Base-by-base conservation (phyloP, 2,888 invertebrate genomes). In the Drosophila greeni region DNA sequence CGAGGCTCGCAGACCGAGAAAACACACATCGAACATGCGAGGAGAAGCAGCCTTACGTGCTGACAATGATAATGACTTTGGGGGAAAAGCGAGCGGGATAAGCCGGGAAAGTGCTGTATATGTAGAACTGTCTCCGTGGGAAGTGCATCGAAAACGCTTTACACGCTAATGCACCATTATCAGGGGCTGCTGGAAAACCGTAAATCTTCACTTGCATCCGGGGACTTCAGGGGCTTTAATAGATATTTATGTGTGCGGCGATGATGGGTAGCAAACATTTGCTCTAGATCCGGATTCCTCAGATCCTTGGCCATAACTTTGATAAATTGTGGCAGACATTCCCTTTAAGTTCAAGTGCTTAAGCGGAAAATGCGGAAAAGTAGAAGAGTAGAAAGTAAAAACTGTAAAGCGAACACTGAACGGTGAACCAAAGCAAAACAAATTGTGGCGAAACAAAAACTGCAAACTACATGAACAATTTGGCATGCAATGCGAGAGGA, bases 141-240 rank as follows among this genome's bases (percentile, higher is more conserved):
- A 69, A 78, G 80, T 74, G 82, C 82, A 78, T 70, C 43, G 48
- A 49, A 67, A 67, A 67, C 68, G 67, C 59, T 66, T 39, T 73
- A 64, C 81, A 83, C 79, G 82, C 79, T 78, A 83, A 83, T 83
- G 83, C 81, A 70, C 78, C 82, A 81, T 80, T 83, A 80, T 81
- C 79, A 75, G 72, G 75, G 67, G 80, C 76, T 66, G 62, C 45
- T 47, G 45, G 45, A 52, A 65, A 62, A 48, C 74, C 79, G 79
- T 80, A 80, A 83, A 80, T 80, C 79, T 80, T 80, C 79, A 83
- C 79, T 80, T 80, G 73, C 75, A 72, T 57, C 75, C 68, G 61
- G 64, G 69, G 64, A 37, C 49, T 75, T 81, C 75, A 73, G 53
- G 56, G 48, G 73, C 73, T 77, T 70, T 80, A 80, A 80, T 80